These are phyloP conservation scores for Neotoma lepida DNA, from an alignment of 2,113 vertebrate genomes.

Conservation along the genomic window DNA sequence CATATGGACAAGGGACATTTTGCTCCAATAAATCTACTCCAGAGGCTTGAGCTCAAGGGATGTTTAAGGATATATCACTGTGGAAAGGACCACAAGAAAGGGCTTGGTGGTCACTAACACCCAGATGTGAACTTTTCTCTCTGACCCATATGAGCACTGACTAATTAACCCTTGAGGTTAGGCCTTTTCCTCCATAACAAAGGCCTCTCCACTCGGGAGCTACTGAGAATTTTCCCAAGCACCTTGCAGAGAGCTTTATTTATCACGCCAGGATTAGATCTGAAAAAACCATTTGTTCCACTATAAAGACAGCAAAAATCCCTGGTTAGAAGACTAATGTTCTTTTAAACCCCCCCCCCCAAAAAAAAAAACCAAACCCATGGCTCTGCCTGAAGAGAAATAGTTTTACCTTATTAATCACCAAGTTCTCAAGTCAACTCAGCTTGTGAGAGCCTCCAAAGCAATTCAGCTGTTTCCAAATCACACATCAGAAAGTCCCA, in stretches of 20 bases:
- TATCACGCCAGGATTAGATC: slow-evolving; percentile 68
- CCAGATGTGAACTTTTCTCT: slow-evolving; percentile 78
- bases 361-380: neutral
- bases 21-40: slow-evolving; percentile 71
- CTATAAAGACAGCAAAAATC: slow-evolving; percentile 52
- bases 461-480: slow-evolving; percentile 68
- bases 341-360: slow-evolving; percentile 62
- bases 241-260: slow-evolving; percentile 80
- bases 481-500: slow-evolving; percentile 48
- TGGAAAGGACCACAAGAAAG: slow-evolving; percentile 70
- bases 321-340: slow-evolving; percentile 63
- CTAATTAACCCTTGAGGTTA: slow-evolving; percentile 71
- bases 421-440: slow-evolving; percentile 30
- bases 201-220: slow-evolving; percentile 74
- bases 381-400: slow-evolving; percentile 58
- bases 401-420: slow-evolving; percentile 17
- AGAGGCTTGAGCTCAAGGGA: slow-evolving; percentile 52
- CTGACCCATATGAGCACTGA: slow-evolving; percentile 73
- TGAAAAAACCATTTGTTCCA: slow-evolving; percentile 66
- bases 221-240: slow-evolving; percentile 80
- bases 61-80: slow-evolving; percentile 69
- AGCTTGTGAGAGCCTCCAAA: slow-evolving; percentile 51
- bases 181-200: slow-evolving; percentile 75
- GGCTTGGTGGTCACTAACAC: slow-evolving; percentile 65
- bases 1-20: slow-evolving; percentile 81